Evolutionary conservation across 2,113 vertebrate species (phyloP).

Genomic region (Anser brachyrhynchus): DNA sequence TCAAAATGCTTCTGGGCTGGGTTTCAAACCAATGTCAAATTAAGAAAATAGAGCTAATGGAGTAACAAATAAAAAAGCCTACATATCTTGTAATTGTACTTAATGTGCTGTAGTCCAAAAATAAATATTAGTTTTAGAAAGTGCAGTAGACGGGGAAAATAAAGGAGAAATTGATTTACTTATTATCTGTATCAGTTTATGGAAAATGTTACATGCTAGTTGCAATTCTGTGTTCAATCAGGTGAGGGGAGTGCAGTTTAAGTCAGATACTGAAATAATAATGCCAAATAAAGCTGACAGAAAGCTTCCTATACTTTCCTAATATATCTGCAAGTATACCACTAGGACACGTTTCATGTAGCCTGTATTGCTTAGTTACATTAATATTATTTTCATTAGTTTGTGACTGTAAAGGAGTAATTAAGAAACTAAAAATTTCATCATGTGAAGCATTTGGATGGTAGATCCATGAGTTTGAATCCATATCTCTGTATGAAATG

Average conservation of each 20-base stretch:
- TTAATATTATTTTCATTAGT: background rate
- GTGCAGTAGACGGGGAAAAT: background rate
- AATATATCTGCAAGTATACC: background rate
- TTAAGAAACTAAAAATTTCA: background rate
- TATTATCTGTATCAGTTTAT: background rate
- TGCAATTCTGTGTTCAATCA: background rate
- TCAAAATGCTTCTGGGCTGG: background rate
- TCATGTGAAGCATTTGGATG: background rate
- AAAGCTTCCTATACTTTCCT: background rate
- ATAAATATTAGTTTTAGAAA: background rate
- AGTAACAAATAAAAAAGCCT: background rate
- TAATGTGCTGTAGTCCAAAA: background rate
- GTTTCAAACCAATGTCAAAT: background rate
- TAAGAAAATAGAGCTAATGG: background rate
- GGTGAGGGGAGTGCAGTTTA: background rate
- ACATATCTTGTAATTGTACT: background rate
- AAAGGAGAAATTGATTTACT: background rate
- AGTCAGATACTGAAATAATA: background rate
- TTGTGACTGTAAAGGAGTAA: background rate
- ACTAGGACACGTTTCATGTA: background rate
- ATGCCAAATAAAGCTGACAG: background rate
- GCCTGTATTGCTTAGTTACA: background rate
- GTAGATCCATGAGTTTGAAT: background rate
- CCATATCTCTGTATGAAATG: rapidly evolving
- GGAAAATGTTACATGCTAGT: background rate